Conservation (phyloP, 2,888 invertebrate species). For the Boloria selene region DNA sequence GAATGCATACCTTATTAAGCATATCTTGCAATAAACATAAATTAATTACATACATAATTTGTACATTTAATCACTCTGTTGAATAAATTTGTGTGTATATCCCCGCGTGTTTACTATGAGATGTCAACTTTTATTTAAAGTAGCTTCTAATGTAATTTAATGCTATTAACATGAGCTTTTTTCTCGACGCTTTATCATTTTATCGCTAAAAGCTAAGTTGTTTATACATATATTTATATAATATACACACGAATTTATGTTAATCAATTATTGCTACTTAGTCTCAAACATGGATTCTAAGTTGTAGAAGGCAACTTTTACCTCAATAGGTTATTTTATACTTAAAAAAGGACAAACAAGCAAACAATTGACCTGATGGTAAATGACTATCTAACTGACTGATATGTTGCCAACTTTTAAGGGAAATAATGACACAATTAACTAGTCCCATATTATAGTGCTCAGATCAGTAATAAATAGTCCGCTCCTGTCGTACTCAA, state of each 20-base stretch:
- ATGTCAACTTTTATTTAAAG: slow-evolving; percentile 14
- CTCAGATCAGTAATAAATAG: no score
- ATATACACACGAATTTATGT: background rate
- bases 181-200: background rate
- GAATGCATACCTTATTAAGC: slow-evolving; percentile 18
- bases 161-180: background rate
- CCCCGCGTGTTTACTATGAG: slow-evolving; percentile 13
- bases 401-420: no score
- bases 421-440: no score
- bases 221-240: background rate
- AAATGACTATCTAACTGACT: no score
- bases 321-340: no score
- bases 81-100: slow-evolving; percentile 18
- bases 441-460: no score
- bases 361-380: no score
- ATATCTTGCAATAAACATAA: slow-evolving; percentile 24
- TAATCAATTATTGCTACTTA: slow-evolving; percentile 35
- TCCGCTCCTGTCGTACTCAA: no score
- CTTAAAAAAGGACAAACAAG: no score
- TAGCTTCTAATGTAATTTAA: slow-evolving; percentile 19
- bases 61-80: slow-evolving; percentile 23
- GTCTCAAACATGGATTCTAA: background rate
- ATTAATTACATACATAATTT: slow-evolving; percentile 6
- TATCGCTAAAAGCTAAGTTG: background rate
- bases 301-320: background rate